These are phyloP conservation scores for Nemotelus pantherinus DNA, from an alignment of 2,888 invertebrate species.

Conservation along the genomic window DNA sequence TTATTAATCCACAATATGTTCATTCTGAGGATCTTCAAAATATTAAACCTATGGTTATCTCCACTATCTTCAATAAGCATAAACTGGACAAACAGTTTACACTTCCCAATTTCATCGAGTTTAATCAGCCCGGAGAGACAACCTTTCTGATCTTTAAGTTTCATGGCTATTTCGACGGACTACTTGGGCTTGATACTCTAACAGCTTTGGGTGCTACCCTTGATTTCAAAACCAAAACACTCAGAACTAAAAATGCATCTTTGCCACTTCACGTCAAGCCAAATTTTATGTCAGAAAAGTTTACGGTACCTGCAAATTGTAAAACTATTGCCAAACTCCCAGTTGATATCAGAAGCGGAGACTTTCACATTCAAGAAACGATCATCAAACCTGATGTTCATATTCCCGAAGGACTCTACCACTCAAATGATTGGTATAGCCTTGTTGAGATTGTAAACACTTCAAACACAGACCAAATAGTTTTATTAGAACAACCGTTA, in stretches of 20 bases:
- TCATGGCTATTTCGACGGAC: constrained; percentile 37
- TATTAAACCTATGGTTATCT: constrained; percentile 9
- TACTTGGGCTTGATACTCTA: constrained; percentile 29
- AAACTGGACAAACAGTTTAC: neutral
- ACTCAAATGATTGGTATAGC: constrained; percentile 49
- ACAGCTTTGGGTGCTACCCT: constrained; percentile 33
- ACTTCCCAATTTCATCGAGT: too few species aligned
- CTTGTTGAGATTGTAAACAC: constrained; percentile 1
- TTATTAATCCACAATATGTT: constrained; percentile 30
- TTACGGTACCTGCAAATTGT: constrained; percentile 3
- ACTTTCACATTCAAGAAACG: neutral
- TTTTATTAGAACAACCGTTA: constrained; percentile 19
- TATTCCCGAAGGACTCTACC: constrained; percentile 47
- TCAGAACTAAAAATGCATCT: constrained; percentile 28
- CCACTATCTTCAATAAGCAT: constrained; percentile 3
- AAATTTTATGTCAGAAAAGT: constrained; percentile 3
- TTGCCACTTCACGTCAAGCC: constrained; percentile 2
- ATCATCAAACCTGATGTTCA: neutral
- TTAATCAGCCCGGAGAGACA: too few species aligned
- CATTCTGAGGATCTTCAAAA: neutral
- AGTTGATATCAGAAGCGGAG: neutral
- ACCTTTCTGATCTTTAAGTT: constrained; percentile 31
- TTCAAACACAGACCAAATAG: neutral
- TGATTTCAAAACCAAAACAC: constrained; percentile 25
- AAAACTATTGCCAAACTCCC: constrained; percentile 11